Base-by-base conservation (phyloP, 2,113 vertebrate species). In the Morone chrysops region DNA sequence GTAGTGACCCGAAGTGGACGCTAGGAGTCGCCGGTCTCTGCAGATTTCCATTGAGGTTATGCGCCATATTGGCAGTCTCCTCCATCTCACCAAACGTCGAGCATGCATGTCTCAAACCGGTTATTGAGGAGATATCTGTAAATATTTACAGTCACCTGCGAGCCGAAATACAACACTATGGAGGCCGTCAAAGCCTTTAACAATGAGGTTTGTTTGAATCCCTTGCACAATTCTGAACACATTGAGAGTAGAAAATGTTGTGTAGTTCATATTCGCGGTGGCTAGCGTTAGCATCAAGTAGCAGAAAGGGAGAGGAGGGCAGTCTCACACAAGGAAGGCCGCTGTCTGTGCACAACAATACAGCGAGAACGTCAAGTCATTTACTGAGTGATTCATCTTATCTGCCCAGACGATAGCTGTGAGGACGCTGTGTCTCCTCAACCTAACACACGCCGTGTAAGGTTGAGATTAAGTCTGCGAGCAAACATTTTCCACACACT, bases 151-250 rank as follows among this genome's bases (percentile, higher is more conserved):
- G 86, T 51, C 68, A 59, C 18, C 83, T 79, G 78, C 66, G 62
- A 93, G 78, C 83, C 73, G 50, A 87, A 71, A 80, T 8, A 48
- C 70, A 56, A 57, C 91, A 93, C 63, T 70, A 96, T 96, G 96
- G 96, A 96, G 94, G 96, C 96, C 69, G 96, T 96, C 54, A 96
- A 96, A 94, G 88, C 95, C 60, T 96, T 96, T 88, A 96, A 96
- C 91, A 94, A 93, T 81, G 96, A 96, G 96, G 96, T 96, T 94
- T 89, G 95, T 96, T 48, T 75, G 3, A 82, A 83, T 80, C 47
- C 18, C 8, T 76, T 53, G 25, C 20, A 57, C 40, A 57, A 65
- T 25, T 0, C 4, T 40, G 4, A 77, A 40, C 63, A 5, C 22
- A 8, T 13, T 6, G 6, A 17, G 8, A 16, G 47, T 17, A 40